These are phyloP conservation scores for Chironomus tepperi DNA, from an alignment of 1,140 invertebrate genomes.

Conservation along the genomic window DNA sequence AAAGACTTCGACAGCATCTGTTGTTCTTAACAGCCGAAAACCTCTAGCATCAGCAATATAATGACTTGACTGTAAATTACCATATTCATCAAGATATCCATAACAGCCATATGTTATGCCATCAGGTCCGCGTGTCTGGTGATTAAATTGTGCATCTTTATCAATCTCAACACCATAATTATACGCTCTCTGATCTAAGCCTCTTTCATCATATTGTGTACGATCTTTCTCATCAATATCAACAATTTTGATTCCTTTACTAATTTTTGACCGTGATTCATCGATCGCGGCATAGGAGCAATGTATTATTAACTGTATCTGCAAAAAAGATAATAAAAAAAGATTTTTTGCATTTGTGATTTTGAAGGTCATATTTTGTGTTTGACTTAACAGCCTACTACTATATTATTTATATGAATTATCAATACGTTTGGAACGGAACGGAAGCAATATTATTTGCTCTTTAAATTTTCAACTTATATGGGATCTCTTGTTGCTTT, in stretches of 20 bases:
- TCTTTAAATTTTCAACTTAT: neutral
- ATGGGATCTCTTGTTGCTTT: neutral
- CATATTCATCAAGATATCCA: slow-evolving; percentile 60
- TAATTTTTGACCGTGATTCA: neutral
- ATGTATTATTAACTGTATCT: slow-evolving; percentile 14
- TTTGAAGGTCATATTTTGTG: neutral
- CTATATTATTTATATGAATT: no score
- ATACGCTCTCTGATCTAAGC: slow-evolving; percentile 44
- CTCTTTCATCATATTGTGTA: slow-evolving; percentile 10
- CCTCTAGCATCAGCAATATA: slow-evolving; percentile 70
- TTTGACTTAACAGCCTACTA: neutral
- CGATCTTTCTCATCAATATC: neutral
- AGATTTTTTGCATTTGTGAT: neutral
- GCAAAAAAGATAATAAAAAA: neutral
- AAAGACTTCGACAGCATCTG: slow-evolving; percentile 58
- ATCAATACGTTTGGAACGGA: neutral
- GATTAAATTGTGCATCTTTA: slow-evolving; percentile 65
- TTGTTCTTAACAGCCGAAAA: slow-evolving; percentile 58
- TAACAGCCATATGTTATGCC: slow-evolving; percentile 71
- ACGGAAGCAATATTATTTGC: neutral
- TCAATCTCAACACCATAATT: slow-evolving; percentile 61
- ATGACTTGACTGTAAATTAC: slow-evolving; percentile 55
- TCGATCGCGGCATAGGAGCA: slow-evolving; percentile 3
- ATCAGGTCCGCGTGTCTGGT: slow-evolving; percentile 61
- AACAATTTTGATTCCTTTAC: slow-evolving; percentile 16